These are phyloP conservation scores for Chrysotoxum bicinctum DNA, from an alignment of 2,888 invertebrate genomes.

Conservation along the genomic window DNA sequence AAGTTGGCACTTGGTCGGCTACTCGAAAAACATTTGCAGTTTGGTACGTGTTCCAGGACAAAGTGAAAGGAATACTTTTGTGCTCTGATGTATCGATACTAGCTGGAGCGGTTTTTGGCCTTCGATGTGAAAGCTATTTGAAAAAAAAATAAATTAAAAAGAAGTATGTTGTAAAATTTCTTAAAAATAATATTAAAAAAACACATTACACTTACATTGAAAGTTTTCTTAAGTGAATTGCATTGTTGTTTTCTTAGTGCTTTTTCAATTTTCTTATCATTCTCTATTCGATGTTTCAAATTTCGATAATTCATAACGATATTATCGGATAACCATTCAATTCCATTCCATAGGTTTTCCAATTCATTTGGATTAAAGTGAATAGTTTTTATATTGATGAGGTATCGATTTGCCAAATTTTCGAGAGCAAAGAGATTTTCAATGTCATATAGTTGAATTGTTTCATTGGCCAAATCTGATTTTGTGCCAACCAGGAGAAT, in stretches of 20 bases:
- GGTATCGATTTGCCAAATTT: conserved; percentile 74
- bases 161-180: background rate
- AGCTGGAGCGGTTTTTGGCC: conserved; percentile 57
- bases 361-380: conserved; percentile 36
- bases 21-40: conserved; percentile 27
- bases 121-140: conserved; percentile 23
- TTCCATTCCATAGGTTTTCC: conserved; percentile 43
- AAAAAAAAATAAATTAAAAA: background rate
- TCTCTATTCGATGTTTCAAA: conserved; percentile 26
- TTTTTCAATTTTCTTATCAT: conserved; percentile 9
- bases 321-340: conserved; percentile 35
- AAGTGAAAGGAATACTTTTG: background rate
- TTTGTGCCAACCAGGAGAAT: conserved; percentile 78
- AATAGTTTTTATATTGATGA: conserved; percentile 72
- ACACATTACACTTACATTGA: conserved; percentile 24
- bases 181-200: background rate
- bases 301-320: conserved; percentile 5
- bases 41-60: background rate
- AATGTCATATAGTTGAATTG: conserved; percentile 78
- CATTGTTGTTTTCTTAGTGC: background rate
- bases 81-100: background rate
- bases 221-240: background rate
- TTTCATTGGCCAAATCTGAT: conserved; percentile 75
- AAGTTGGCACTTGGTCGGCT: conserved; percentile 11
- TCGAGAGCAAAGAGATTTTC: conserved; percentile 78